phyloP scores from a whole-genome alignment of 2,113 vertebrate species.

The Herpetotheres cachinnans region DNA sequence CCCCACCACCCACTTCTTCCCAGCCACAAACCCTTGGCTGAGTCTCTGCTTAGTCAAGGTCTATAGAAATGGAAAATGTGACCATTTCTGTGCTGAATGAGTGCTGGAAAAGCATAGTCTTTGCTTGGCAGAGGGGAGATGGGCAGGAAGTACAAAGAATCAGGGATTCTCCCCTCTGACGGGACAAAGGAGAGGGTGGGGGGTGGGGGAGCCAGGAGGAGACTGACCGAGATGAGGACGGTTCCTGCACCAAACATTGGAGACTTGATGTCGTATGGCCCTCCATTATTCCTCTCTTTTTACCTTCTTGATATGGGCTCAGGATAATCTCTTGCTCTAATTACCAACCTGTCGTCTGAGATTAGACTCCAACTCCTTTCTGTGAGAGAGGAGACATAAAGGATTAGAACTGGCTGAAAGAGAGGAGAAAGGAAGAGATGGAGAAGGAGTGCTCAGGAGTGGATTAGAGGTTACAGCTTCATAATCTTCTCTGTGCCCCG shows the following conservation, averaged over 20 bases:
- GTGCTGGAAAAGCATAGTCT: not conserved
- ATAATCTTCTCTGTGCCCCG: constrained; percentile 1
- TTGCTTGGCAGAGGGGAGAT: not conserved
- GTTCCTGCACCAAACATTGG: not conserved
- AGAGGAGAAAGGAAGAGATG: constrained; percentile 44
- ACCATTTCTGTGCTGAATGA: not conserved
- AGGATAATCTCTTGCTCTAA: constrained; percentile 64
- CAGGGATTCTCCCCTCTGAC: not conserved
- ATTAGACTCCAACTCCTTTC: constrained; percentile 47
- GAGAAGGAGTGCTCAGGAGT: not conserved
- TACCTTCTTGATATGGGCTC: constrained; percentile 27
- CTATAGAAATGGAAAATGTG: not conserved
- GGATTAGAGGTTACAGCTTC: constrained; percentile 53
- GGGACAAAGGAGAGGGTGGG: not conserved
- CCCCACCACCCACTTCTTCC: not conserved
- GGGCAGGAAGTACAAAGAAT: not conserved
- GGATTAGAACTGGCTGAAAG: constrained; percentile 54
- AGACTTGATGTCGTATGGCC: not conserved
- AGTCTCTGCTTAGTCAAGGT: not conserved
- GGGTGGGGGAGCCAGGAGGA: not conserved
- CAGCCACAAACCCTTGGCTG: not conserved
- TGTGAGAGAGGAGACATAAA: constrained; percentile 42
- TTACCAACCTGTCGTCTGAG: constrained; percentile 37
- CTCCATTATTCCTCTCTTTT: constrained; percentile 23
- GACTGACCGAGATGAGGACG: not conserved